A percentile compares a stretch with the other conserved stretches of the same genome.
Evolutionary conservation across 2,113 vertebrate genomes (phyloP).

Genomic region (Daubentonia madagascariensis): DNA sequence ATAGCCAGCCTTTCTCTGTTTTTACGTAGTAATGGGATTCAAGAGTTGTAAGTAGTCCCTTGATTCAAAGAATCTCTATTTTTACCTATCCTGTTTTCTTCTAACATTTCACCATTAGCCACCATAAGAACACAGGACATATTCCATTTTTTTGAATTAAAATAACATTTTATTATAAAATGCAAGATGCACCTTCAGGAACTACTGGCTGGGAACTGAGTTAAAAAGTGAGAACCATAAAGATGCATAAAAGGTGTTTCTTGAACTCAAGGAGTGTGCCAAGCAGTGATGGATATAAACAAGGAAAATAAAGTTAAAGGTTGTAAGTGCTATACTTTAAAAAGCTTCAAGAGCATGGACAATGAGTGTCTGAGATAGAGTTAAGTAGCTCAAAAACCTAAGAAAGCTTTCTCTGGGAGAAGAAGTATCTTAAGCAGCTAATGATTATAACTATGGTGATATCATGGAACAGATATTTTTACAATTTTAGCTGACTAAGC

Average conservation of each 20-base stretch:
- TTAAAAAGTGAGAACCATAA: not conserved
- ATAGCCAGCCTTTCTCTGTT: not conserved
- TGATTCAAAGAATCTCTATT: not conserved
- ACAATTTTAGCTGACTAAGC: not conserved
- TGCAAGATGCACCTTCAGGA: not conserved
- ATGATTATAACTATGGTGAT: not conserved
- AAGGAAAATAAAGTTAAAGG: not conserved
- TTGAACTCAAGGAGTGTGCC: not conserved
- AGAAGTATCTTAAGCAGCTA: not conserved
- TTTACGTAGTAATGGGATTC: not conserved
- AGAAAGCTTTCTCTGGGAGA: not conserved
- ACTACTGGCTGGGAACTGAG: not conserved
- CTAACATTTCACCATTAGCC: not conserved
- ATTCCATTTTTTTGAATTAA: not conserved
- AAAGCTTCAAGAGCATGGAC: not conserved
- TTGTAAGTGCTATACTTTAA: not conserved
- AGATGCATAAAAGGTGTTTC: not conserved
- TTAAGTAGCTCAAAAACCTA: not conserved
- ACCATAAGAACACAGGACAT: not conserved
- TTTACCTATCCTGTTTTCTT: not conserved
- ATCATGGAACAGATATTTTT: not conserved
- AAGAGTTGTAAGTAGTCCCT: accelerated
- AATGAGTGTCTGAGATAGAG: not conserved
- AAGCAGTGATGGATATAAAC: not conserved
- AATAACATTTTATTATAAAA: not conserved